Percentiles rank a stretch among this genome's conserved stretches.
phyloP scores from a whole-genome alignment of 2,888 invertebrate genomes.

The Silvanus unidentatus region DNA sequence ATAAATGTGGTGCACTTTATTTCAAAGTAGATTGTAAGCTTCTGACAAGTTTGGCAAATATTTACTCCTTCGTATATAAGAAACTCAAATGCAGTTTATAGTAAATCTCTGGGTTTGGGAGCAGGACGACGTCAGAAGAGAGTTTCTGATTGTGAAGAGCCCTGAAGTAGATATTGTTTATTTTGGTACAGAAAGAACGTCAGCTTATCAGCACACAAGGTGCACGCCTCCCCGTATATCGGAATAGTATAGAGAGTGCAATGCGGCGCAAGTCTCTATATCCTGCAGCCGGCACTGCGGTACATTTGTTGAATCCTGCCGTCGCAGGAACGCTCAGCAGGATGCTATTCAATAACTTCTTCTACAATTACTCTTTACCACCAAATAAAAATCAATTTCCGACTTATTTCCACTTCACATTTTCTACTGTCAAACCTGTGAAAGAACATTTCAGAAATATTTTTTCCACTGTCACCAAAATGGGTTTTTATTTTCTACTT shows the following conservation, averaged over 20 bases:
- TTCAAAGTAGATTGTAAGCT: constrained; percentile 1
- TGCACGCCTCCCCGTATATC: constrained; percentile 26
- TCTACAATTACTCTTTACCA: constrained; percentile 39
- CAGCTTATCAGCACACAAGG: constrained; percentile 31
- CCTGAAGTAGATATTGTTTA: constrained; percentile 25
- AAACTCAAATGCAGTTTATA: constrained; percentile 13
- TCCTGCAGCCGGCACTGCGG: constrained; percentile 36
- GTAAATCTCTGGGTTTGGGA: constrained; percentile 18
- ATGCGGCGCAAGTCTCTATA: constrained; percentile 34
- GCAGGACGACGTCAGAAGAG: constrained; percentile 10
- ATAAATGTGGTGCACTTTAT: background rate
- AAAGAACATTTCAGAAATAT: background rate
- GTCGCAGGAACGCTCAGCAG: constrained; percentile 33
- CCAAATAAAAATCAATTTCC: constrained; percentile 42
- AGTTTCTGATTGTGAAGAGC: constrained; percentile 21
- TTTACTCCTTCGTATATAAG: constrained; percentile 17
- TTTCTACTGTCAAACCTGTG: constrained; percentile 19
- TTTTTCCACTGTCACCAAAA: background rate
- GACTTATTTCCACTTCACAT: constrained; percentile 36
- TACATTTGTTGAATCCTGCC: constrained; percentile 31
- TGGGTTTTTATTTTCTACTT: background rate
- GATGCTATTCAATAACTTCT: constrained; percentile 39
- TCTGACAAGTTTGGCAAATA: constrained; percentile 12
- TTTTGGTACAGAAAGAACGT: constrained; percentile 21
- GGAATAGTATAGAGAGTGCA: constrained; percentile 28